Percentiles rank a stretch among this genome's conserved stretches.
Evolutionary conservation across 2,113 vertebrate species (phyloP).

Genomic region (Corvus moneduloides): DNA sequence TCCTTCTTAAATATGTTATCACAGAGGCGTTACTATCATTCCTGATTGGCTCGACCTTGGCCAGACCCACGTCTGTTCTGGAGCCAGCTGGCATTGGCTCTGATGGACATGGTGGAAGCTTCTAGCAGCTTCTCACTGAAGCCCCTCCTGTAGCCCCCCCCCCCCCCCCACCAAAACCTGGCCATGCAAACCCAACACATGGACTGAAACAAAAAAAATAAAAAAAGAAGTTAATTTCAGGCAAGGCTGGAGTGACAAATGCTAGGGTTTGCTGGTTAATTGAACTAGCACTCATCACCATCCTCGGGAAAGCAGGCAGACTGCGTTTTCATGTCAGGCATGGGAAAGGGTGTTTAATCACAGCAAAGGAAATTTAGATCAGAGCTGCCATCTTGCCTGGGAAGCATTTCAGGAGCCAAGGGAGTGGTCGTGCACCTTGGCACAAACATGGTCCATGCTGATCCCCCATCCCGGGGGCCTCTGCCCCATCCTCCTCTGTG

Average conservation of each 20-base stretch:
- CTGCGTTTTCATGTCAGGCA: background rate
- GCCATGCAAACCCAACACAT: background rate
- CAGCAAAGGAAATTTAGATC: background rate
- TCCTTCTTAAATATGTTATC: no score
- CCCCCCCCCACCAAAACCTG: background rate
- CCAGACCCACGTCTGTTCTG: background rate
- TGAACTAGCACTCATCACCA: background rate
- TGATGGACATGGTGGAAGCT: background rate
- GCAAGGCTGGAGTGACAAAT: background rate
- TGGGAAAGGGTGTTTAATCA: background rate
- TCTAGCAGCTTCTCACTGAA: no score
- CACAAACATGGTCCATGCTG: rapidly evolving
- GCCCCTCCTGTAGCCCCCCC: no score
- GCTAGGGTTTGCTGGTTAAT: background rate
- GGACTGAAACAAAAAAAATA: background rate
- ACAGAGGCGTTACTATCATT: background rate
- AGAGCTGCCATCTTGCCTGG: background rate
- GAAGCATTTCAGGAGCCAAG: background rate
- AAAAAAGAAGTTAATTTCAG: background rate
- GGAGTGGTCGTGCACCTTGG: background rate
- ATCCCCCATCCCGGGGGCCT: rapidly evolving
- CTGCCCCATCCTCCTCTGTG: background rate
- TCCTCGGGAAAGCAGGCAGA: background rate
- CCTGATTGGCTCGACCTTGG: background rate
- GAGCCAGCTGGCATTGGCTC: background rate